These are phyloP conservation scores for Rhimphoctona megacephalus DNA, from an alignment of 2,888 invertebrate species.

Conservation along the genomic window DNA sequence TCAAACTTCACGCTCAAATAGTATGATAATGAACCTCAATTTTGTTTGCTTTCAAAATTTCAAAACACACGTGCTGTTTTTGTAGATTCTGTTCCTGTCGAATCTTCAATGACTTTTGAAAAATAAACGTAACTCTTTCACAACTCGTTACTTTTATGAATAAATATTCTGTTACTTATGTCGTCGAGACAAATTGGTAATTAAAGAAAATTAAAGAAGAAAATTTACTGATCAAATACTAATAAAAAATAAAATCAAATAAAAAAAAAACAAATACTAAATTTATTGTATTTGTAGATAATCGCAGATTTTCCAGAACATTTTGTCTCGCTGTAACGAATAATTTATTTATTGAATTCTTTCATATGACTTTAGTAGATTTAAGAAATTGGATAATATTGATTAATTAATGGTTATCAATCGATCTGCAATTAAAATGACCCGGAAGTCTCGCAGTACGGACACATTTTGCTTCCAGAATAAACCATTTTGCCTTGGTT, in stretches of 20 bases:
- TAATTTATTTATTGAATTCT: no score
- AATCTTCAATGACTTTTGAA: background rate
- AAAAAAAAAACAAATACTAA: background rate
- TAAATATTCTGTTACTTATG: background rate
- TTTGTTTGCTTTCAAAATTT: background rate
- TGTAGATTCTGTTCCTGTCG: background rate
- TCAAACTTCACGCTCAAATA: background rate
- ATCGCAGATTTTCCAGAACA: background rate
- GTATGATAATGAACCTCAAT: background rate
- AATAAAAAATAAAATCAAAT: background rate
- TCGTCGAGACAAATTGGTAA: background rate
- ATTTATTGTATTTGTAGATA: background rate
- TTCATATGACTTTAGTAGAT: background rate
- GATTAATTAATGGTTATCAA: background rate
- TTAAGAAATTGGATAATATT: background rate
- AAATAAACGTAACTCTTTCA: background rate
- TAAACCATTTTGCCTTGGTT: conserved; percentile 11
- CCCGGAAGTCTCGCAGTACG: background rate
- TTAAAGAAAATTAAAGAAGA: background rate
- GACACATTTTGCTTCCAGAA: background rate
- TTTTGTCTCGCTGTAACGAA: background rate
- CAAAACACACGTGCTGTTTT: background rate
- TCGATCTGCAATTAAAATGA: background rate
- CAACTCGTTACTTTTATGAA: background rate
- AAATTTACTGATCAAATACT: background rate